Evolutionary conservation across 2,797 vertebrate species (phyloP).

Genomic region (Cirrhinus mrigala): DNA sequence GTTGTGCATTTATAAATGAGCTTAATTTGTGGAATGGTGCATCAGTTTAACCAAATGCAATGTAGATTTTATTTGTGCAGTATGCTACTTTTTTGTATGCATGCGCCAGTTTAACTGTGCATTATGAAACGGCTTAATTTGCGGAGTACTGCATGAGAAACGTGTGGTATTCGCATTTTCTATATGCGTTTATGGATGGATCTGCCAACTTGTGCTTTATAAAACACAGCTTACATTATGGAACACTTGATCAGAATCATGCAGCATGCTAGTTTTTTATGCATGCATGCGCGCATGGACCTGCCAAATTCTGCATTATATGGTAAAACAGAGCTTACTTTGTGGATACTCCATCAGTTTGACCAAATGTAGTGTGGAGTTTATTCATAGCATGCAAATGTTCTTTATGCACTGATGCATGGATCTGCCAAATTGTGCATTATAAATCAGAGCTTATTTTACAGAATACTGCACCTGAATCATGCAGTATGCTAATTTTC

Average conservation of each 20-base stretch:
- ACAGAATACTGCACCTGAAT: no score
- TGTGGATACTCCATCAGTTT: no score
- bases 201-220: neutral
- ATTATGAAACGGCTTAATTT: neutral
- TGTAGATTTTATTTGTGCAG: neutral
- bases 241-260: neutral
- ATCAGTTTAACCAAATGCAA: neutral
- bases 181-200: neutral
- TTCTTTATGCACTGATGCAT: no score
- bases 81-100: no score
- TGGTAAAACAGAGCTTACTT: neutral
- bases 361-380: no score
- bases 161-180: neutral
- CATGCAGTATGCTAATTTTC: neutral
- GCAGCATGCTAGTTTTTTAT: neutral
- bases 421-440: no score
- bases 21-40: neutral
- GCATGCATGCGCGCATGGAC: no score
- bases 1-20: neutral
- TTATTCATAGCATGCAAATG: no score
- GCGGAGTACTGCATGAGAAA: neutral
- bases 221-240: neutral
- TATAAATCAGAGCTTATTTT: no score
- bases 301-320: neutral
- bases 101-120: no score